Conservation (phyloP, 1,140 invertebrate species). For the Batillaria attramentaria region DNA sequence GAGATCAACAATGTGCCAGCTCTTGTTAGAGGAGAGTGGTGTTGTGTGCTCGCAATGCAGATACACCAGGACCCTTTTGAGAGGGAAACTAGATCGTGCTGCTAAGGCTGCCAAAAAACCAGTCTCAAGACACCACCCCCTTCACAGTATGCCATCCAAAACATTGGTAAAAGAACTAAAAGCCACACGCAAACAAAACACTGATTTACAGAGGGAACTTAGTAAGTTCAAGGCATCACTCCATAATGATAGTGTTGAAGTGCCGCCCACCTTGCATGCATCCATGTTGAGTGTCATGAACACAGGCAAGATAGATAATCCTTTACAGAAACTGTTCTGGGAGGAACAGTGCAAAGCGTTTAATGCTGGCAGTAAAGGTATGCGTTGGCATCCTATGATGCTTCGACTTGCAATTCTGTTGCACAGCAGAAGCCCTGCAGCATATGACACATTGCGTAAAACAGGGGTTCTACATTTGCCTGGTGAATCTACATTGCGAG, state of each 20-base stretch:
- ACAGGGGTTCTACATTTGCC: conserved; percentile 17
- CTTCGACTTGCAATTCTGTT: neutral
- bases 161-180: neutral
- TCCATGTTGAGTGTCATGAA: neutral
- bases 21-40: neutral
- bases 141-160: too few species aligned
- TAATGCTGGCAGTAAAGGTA: neutral
- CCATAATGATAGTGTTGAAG: neutral
- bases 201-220: neutral
- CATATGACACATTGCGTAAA: neutral
- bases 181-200: neutral
- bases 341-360: conserved; percentile 20
- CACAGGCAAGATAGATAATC: neutral
- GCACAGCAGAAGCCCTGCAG: neutral
- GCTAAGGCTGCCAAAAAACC: neutral
- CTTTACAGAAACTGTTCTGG: conserved; percentile 9
- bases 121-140: neutral
- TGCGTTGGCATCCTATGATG: conserved; percentile 19
- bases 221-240: neutral
- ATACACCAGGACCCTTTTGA: neutral
- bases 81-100: neutral
- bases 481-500: conserved; percentile 18
- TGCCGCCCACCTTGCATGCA: neutral
- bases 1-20: neutral
- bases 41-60: neutral